These are phyloP conservation scores for Anneissia japonica DNA, from an alignment of 35 echinoderm and acorn worm genomes.

Conservation along the genomic window DNA sequence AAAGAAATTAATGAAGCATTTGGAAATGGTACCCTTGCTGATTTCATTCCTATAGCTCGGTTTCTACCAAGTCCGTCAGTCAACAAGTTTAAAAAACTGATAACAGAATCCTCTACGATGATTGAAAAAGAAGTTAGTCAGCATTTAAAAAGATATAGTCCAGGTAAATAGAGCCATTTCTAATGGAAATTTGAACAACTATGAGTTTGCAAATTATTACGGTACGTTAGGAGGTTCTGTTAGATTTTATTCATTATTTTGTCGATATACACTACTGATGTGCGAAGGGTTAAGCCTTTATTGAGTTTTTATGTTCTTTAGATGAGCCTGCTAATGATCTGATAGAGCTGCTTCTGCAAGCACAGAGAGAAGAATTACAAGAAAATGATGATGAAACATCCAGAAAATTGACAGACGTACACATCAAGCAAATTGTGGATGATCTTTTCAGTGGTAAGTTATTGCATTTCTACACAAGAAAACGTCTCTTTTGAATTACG, in stretches of 20 bases:
- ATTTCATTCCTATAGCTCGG: background rate
- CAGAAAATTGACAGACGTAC: constrained; percentile 17
- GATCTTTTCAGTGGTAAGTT: constrained; percentile 23
- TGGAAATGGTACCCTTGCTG: background rate
- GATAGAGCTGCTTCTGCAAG: background rate
- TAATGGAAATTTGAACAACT: too few relatives aligned
- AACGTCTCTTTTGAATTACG: too few relatives aligned
- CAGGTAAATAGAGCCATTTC: too few relatives aligned
- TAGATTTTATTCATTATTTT: too few relatives aligned
- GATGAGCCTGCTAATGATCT: background rate
- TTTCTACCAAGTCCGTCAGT: background rate
- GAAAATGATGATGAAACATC: background rate
- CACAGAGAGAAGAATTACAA: background rate
- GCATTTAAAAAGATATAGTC: background rate
- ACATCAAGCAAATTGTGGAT: background rate
- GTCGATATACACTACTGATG: too few relatives aligned
- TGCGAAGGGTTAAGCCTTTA: too few relatives aligned
- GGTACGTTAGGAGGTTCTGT: too few relatives aligned
- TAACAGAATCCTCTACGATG: background rate
- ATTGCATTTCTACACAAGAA: too few relatives aligned
- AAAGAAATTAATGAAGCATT: background rate
- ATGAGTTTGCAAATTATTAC: too few relatives aligned
- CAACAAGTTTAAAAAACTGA: background rate
- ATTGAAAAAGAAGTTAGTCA: background rate
- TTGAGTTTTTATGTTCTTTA: too few relatives aligned